Conservation (phyloP, 2,888 invertebrate genomes). For the Drymonia ruficornis region DNA sequence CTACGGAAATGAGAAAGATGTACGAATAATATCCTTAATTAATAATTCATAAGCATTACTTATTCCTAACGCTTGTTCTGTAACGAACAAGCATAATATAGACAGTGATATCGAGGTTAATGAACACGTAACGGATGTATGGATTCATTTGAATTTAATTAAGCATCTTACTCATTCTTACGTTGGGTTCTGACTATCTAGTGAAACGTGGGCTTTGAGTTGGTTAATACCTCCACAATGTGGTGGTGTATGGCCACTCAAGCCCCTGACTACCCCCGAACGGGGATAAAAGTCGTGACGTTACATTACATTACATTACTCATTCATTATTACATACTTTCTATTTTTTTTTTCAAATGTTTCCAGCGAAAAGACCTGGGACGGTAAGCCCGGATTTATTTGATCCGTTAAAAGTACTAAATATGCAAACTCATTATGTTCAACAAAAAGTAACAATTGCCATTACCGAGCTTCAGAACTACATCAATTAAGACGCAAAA, state of each 20-base stretch:
- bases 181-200: too few relatives aligned
- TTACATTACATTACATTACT: too few relatives aligned
- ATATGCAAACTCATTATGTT: background rate
- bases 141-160: conserved; percentile 1
- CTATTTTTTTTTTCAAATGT: too few relatives aligned
- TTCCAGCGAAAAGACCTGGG: too few relatives aligned
- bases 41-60: background rate
- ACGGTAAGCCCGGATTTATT: too few relatives aligned
- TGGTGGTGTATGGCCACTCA: too few relatives aligned
- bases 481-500: conserved; percentile 50
- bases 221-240: too few relatives aligned
- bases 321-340: too few relatives aligned
- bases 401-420: background rate
- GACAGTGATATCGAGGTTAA: background rate
- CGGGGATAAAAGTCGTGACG: too few relatives aligned
- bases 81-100: background rate
- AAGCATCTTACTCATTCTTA: too few relatives aligned
- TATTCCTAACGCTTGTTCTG: background rate
- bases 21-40: background rate
- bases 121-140: background rate
- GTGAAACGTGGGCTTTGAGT: too few relatives aligned
- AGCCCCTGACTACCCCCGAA: too few relatives aligned
- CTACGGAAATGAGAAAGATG: background rate
- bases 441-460: conserved; percentile 18
- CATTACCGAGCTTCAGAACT: conserved; percentile 37